Conservation (phyloP, 1,140 invertebrate genomes). For the Drosophila auraria region DNA sequence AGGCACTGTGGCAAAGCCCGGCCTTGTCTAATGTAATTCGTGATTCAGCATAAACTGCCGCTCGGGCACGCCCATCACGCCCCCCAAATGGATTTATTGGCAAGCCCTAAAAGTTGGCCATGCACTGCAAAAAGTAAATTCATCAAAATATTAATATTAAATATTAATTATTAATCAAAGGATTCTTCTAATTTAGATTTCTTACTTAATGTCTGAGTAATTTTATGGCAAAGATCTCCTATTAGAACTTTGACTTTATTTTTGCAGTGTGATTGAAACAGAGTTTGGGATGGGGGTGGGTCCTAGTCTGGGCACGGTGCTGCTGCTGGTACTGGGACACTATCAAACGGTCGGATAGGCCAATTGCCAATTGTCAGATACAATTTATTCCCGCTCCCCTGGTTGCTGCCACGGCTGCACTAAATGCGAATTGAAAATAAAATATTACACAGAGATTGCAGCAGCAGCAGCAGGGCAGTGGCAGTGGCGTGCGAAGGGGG, state of each 20-base stretch:
- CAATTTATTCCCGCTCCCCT: slow-evolving; percentile 80
- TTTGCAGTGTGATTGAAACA: slow-evolving; percentile 2
- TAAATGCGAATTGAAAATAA: slow-evolving; percentile 84
- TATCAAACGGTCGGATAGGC: slow-evolving; percentile 81
- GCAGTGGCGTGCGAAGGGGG: neutral
- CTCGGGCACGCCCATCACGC: slow-evolving; percentile 25
- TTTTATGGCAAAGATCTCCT: too few relatives aligned
- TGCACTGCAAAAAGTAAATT: slow-evolving; percentile 6
- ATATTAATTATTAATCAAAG: neutral
- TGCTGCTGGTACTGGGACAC: slow-evolving; percentile 59
- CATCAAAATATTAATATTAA: neutral
- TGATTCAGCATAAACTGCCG: slow-evolving; percentile 80
- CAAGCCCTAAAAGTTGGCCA: slow-evolving; percentile 20
- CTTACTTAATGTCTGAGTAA: neutral
- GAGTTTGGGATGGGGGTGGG: neutral
- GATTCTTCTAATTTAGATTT: neutral
- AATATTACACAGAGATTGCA: slow-evolving; percentile 82
- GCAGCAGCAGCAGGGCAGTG: slow-evolving; percentile 16
- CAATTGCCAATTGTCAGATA: slow-evolving; percentile 84
- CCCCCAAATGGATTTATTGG: slow-evolving; percentile 63
- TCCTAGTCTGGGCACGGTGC: slow-evolving; percentile 3
- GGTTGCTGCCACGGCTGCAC: slow-evolving; percentile 77
- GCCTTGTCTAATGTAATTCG: slow-evolving; percentile 79
- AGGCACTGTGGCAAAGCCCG: slow-evolving; percentile 41
- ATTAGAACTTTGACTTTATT: neutral